Evolutionary conservation across 2,797 vertebrate genomes (phyloP).

Genomic region (Pangasius larnaudii): DNA sequence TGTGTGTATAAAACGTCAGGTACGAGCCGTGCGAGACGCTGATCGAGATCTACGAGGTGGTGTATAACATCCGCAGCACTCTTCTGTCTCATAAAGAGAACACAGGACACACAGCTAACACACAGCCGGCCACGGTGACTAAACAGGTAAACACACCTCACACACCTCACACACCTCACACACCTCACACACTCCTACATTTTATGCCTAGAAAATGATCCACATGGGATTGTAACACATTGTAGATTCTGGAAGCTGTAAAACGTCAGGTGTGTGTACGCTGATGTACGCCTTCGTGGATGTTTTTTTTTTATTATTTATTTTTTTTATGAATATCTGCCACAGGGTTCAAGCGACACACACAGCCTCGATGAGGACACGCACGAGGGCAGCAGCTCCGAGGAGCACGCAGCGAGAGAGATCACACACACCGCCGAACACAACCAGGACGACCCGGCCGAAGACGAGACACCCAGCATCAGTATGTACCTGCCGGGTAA

Average conservation of each 20-base stretch:
- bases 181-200: not conserved
- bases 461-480: constrained; percentile 75
- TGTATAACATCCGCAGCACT: constrained; percentile 78
- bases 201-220: not conserved
- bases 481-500: constrained; percentile 82
- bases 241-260: not conserved
- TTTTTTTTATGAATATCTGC: not conserved
- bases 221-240: not conserved
- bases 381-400: constrained; percentile 63
- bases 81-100: constrained; percentile 77
- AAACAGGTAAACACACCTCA: constrained; percentile 73
- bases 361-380: constrained; percentile 71
- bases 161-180: not conserved
- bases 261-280: not conserved
- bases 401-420: constrained; percentile 64
- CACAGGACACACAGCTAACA: constrained; percentile 57
- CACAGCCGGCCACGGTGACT: constrained; percentile 63
- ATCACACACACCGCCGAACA: constrained; percentile 69
- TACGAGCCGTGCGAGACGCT: constrained; percentile 79
- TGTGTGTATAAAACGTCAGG: constrained; percentile 60
- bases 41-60: constrained; percentile 77
- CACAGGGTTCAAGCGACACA: constrained; percentile 64
- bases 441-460: constrained; percentile 75
- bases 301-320: not conserved
- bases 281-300: not conserved